Evolutionary conservation across 2,797 vertebrate species (phyloP).

Genomic region (Pipistrellus pygmaeus): DNA sequence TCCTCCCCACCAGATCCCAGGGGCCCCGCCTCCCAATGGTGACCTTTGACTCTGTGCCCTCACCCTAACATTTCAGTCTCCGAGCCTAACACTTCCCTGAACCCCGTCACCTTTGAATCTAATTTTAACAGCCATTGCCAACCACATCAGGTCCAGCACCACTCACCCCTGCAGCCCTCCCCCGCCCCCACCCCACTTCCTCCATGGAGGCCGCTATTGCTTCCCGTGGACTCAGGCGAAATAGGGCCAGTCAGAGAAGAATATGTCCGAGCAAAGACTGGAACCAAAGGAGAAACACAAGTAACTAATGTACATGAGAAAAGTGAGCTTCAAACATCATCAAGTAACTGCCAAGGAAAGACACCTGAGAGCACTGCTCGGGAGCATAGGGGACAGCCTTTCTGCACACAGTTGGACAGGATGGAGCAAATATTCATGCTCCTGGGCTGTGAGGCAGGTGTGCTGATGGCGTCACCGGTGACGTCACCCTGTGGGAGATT

Average conservation of each 20-base stretch:
- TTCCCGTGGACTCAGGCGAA: background rate
- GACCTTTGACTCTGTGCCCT: background rate
- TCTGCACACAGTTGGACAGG: background rate
- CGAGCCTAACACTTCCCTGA: background rate
- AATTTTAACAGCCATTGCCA: background rate
- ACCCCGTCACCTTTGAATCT: background rate
- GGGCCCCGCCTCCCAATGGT: background rate
- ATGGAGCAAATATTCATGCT: background rate
- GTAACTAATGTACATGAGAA: background rate
- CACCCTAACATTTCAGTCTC: background rate
- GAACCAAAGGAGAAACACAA: background rate
- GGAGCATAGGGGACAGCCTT: background rate
- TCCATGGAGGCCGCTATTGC: background rate
- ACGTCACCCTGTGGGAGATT: background rate
- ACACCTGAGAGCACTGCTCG: background rate
- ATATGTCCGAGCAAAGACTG: background rate
- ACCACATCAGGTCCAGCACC: background rate
- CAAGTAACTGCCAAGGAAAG: background rate
- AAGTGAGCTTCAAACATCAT: conserved; percentile 2
- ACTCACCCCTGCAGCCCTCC: too few relatives aligned
- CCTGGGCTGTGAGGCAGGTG: background rate
- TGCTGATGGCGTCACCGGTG: too few relatives aligned
- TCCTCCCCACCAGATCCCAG: background rate
- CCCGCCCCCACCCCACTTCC: background rate
- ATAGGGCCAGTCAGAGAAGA: background rate